Evolutionary conservation across 2,113 vertebrate genomes (phyloP).

Genomic region (Cyphomyrus plagiostoma): DNA sequence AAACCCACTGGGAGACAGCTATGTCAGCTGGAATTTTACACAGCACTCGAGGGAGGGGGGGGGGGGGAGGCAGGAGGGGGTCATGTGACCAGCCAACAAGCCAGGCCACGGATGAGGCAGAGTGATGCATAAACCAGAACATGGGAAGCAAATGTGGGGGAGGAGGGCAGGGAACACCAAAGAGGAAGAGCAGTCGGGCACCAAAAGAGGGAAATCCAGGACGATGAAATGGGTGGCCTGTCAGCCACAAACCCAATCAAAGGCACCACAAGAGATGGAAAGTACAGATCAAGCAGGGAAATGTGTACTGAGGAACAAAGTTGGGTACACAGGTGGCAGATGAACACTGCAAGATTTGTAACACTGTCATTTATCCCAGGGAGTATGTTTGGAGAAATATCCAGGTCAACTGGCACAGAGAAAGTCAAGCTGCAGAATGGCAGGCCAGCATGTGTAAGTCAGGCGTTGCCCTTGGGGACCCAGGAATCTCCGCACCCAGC

Average conservation of each 20-base stretch:
- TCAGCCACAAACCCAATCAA: background rate
- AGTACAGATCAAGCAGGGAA: background rate
- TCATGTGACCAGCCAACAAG: background rate
- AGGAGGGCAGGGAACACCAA: background rate
- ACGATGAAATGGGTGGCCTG: background rate
- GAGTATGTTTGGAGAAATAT: background rate
- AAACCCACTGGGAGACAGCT: background rate
- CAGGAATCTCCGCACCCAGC: background rate
- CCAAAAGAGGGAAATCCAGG: background rate
- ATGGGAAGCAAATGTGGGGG: background rate
- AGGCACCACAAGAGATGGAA: background rate
- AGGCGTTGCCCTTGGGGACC: background rate
- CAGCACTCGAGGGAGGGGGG: background rate
- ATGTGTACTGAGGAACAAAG: background rate
- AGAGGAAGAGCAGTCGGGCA: background rate
- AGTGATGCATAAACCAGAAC: background rate
- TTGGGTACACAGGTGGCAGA: background rate
- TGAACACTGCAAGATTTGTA: background rate
- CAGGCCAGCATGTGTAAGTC: background rate
- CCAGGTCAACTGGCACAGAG: background rate
- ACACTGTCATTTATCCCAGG: background rate
- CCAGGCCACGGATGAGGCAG: background rate
- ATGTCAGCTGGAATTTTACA: background rate
- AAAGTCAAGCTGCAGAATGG: background rate
- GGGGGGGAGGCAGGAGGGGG: background rate